Percentiles rank a stretch among this genome's conserved stretches.
phyloP scores from a whole-genome alignment of 2,113 vertebrate genomes.

The Orientallactaga bullata region DNA sequence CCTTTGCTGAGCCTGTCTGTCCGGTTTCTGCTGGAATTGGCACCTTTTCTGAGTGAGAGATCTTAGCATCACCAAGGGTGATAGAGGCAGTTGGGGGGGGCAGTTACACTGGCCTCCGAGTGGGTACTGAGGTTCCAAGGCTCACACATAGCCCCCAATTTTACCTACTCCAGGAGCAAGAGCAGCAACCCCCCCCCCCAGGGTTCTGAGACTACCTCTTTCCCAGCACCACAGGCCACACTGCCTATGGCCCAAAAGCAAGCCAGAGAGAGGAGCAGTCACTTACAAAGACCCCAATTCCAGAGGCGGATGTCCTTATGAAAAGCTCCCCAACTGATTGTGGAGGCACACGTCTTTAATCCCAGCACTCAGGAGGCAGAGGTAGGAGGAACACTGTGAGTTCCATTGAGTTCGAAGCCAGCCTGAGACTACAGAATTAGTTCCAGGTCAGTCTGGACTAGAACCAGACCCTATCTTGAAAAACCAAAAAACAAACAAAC shows the following conservation, averaged over 20 bases:
- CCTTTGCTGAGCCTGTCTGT: slow-evolving; percentile 67
- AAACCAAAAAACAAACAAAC: too few species aligned
- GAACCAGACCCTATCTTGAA: too few species aligned
- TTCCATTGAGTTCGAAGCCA: too few species aligned
- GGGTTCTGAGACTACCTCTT: neutral
- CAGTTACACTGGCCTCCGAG: neutral
- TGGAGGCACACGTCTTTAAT: too few species aligned
- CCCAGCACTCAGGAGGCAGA: too few species aligned
- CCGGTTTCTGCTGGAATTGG: slow-evolving; percentile 60
- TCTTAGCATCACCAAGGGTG: neutral
- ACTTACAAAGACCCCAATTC: neutral
- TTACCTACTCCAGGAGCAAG: neutral
- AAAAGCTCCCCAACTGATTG: neutral
- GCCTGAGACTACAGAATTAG: too few species aligned
- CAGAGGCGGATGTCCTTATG: neutral
- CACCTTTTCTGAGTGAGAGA: slow-evolving; percentile 44
- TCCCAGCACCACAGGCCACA: neutral
- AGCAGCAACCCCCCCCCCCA: neutral
- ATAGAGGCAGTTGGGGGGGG: neutral
- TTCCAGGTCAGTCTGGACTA: too few species aligned
- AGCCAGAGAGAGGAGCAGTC: neutral
- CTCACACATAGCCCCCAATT: neutral
- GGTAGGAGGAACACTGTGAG: too few species aligned
- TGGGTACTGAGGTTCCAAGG: neutral
- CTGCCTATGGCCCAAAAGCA: neutral